Percentiles rank a stretch among this genome's conserved stretches.
phyloP scores from a whole-genome alignment of 1,140 invertebrate genomes.

The Halesus radiatus region DNA sequence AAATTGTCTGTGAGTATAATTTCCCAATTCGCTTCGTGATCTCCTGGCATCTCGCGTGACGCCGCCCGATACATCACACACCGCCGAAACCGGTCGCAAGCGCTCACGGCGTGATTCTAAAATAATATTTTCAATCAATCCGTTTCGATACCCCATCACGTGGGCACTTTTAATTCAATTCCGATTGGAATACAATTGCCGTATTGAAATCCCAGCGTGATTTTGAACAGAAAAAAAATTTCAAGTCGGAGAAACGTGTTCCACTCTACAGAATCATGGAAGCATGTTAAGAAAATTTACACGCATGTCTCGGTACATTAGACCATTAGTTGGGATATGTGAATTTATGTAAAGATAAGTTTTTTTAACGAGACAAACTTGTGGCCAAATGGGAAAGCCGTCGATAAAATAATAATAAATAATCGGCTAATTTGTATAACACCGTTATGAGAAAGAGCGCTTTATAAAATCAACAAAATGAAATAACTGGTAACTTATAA shows the following conservation, averaged over 20 bases:
- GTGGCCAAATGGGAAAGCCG: too few species aligned
- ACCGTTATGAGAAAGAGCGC: too few species aligned
- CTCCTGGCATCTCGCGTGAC: conserved; percentile 17
- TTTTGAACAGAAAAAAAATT: background rate
- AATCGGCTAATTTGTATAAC: too few species aligned
- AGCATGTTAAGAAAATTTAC: background rate
- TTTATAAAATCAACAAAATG: too few species aligned
- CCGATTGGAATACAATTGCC: conserved; percentile 27
- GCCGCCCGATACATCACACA: background rate
- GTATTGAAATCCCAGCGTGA: conserved; percentile 24
- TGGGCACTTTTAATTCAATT: conserved; percentile 26
- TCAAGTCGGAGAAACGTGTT: too few species aligned
- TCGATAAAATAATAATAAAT: too few species aligned
- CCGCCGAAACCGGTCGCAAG: background rate
- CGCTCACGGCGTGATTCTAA: conserved; percentile 23
- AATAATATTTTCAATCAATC: conserved; percentile 23
- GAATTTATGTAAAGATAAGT: too few species aligned
- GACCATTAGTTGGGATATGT: too few species aligned
- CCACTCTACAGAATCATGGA: background rate
- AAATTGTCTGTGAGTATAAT: conserved; percentile 6
- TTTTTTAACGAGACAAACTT: too few species aligned
- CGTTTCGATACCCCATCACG: background rate
- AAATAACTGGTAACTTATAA: too few species aligned
- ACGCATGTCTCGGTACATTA: background rate
- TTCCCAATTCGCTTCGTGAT: conserved; percentile 28